Conservation (phyloP, 37 sponge, comb jelly and placozoan species). For the Mnemiopsis leidyi region DNA sequence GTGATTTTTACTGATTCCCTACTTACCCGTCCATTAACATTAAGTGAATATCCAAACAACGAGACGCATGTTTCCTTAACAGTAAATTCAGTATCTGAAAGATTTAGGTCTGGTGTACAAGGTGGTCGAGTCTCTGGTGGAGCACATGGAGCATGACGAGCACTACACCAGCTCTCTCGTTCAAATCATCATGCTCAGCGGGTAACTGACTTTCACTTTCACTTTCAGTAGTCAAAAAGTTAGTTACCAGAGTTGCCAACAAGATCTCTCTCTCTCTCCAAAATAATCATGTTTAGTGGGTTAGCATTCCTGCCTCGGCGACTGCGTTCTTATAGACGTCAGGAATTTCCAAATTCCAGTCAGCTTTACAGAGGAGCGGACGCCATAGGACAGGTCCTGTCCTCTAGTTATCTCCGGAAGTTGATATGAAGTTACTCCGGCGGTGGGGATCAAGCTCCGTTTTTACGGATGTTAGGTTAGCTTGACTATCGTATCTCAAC, state of each 20-base stretch:
- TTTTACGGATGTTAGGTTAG: too few relatives aligned
- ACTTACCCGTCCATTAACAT: too few relatives aligned
- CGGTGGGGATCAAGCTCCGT: too few relatives aligned
- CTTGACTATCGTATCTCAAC: too few relatives aligned
- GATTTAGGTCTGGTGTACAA: constrained; percentile 1
- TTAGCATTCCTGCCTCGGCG: not conserved
- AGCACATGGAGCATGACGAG: not conserved
- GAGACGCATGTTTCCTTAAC: constrained; percentile 42
- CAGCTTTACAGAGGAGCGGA: not conserved
- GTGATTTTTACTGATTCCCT: too few relatives aligned
- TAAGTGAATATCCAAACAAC: not conserved
- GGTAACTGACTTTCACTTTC: not conserved
- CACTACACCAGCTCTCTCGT: constrained; percentile 17
- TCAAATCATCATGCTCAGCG: constrained; percentile 57
- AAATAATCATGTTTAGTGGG: constrained; percentile 59
- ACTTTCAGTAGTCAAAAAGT: not conserved
- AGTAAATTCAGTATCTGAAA: constrained; percentile 20
- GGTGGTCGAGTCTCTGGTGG: constrained; percentile 5
- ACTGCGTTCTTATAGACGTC: not conserved
- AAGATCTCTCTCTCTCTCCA: not conserved
- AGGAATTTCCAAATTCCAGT: not conserved
- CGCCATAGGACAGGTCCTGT: not conserved
- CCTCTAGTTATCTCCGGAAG: too few relatives aligned
- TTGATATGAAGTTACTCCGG: too few relatives aligned
- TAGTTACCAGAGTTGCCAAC: not conserved